Percentiles rank a stretch among this genome's conserved stretches.
These are phyloP conservation scores for Ormyrus labotus DNA, from an alignment of 2,888 invertebrate species.

Conservation along the genomic window DNA sequence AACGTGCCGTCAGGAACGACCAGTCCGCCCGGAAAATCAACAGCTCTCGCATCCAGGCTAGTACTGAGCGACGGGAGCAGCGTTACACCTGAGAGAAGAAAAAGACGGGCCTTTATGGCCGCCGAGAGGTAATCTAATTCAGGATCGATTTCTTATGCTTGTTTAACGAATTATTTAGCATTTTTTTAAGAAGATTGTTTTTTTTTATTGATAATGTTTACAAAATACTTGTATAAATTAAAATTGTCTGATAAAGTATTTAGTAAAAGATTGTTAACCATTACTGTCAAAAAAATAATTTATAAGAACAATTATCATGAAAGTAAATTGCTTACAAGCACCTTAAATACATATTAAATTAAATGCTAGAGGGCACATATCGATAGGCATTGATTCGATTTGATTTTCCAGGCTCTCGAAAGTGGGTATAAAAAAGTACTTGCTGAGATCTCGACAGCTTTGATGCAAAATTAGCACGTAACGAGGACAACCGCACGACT, in stretches of 20 bases:
- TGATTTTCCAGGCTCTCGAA: slow-evolving; percentile 63
- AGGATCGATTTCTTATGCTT: too few relatives aligned
- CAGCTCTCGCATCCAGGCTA: slow-evolving; percentile 68
- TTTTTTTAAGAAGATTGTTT: too few relatives aligned
- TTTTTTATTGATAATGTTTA: too few relatives aligned
- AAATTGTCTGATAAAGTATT: too few relatives aligned
- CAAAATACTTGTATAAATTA: too few relatives aligned
- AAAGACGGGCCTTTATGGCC: slow-evolving; percentile 62
- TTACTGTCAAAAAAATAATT: too few relatives aligned
- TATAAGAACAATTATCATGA: too few relatives aligned
- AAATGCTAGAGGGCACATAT: not conserved
- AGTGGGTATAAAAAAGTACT: slow-evolving; percentile 66
- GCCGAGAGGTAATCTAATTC: slow-evolving; percentile 63
- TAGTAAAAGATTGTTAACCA: too few relatives aligned
- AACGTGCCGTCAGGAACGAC: slow-evolving; percentile 72
- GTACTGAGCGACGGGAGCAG: slow-evolving; percentile 69
- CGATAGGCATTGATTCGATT: not conserved
- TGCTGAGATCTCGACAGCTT: slow-evolving; percentile 70
- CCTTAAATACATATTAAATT: too few relatives aligned
- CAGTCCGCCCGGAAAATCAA: slow-evolving; percentile 68
- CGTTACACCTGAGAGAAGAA: slow-evolving; percentile 65
- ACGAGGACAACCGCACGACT: slow-evolving; percentile 74
- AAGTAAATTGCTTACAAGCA: too few relatives aligned
- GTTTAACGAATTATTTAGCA: too few relatives aligned
- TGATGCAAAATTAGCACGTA: slow-evolving; percentile 63